Evolutionary conservation across 92 coral and sea anemone genomes (phyloP).

Genomic region (Palythoa caribaeorum): DNA sequence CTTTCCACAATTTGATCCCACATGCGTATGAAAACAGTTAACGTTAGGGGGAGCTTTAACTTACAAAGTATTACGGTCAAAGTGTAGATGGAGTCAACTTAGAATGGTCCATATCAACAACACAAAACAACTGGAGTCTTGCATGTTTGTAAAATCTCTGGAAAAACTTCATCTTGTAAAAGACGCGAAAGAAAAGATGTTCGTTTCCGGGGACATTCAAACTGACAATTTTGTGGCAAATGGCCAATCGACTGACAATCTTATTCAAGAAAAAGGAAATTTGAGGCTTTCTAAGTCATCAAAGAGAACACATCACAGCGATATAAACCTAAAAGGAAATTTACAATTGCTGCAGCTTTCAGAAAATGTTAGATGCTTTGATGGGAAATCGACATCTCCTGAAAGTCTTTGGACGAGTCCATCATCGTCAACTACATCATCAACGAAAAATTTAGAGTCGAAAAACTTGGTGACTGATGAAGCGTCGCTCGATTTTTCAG

Average conservation of each 20-base stretch:
- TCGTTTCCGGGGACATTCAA: neutral
- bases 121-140: constrained; percentile 4
- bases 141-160: constrained; percentile 21
- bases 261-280: neutral
- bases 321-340: neutral
- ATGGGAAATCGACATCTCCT: neutral
- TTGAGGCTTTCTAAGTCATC: constrained; percentile 6
- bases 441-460: neutral
- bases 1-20: neutral
- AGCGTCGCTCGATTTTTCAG: neutral
- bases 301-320: neutral
- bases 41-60: neutral
- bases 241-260: neutral
- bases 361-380: constrained; percentile 11
- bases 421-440: neutral
- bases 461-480: neutral
- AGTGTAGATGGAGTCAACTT: neutral
- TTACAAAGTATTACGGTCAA: neutral
- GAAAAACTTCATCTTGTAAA: neutral
- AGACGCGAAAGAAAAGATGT: neutral
- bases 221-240: neutral
- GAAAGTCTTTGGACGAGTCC: neutral
- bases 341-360: constrained; percentile 3
- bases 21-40: neutral
- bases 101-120: neutral